These are phyloP conservation scores for Nyctereutes procyonoides DNA, from an alignment of 2,113 vertebrate species.

Conservation along the genomic window DNA sequence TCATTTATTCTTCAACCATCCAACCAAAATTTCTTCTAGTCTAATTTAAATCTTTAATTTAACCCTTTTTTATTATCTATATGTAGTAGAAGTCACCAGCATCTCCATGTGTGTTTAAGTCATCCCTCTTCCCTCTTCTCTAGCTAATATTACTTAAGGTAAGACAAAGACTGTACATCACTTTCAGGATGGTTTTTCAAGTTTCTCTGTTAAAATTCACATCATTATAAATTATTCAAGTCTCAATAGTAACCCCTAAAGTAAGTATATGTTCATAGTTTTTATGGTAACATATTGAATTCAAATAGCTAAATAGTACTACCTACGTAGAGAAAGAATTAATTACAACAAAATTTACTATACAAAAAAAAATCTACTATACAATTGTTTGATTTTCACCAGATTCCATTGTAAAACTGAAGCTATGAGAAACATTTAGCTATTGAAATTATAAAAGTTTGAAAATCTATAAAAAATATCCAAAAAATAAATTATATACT, in stretches of 20 bases:
- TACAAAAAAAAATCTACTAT: neutral
- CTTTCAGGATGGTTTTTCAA: neutral
- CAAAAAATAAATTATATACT: neutral
- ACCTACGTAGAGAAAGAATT: neutral
- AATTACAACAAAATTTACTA: neutral
- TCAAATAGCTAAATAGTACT: neutral
- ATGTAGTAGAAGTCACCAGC: neutral
- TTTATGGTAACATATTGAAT: neutral
- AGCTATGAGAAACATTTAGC: neutral
- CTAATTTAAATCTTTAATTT: neutral
- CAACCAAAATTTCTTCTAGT: neutral
- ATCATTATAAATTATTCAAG: neutral
- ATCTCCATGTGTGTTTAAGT: neutral
- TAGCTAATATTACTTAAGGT: neutral
- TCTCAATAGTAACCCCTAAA: neutral
- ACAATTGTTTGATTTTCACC: neutral
- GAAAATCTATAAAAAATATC: neutral
- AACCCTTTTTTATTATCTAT: neutral
- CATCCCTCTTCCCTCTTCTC: neutral
- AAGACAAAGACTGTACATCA: neutral
- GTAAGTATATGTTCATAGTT: neutral
- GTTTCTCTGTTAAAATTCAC: neutral
- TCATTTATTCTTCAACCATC: neutral
- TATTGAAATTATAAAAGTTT: slow-evolving; percentile 40
- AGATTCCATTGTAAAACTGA: neutral